These are phyloP conservation scores for Emesis russula DNA, from an alignment of 2,888 invertebrate species.

Conservation along the genomic window DNA sequence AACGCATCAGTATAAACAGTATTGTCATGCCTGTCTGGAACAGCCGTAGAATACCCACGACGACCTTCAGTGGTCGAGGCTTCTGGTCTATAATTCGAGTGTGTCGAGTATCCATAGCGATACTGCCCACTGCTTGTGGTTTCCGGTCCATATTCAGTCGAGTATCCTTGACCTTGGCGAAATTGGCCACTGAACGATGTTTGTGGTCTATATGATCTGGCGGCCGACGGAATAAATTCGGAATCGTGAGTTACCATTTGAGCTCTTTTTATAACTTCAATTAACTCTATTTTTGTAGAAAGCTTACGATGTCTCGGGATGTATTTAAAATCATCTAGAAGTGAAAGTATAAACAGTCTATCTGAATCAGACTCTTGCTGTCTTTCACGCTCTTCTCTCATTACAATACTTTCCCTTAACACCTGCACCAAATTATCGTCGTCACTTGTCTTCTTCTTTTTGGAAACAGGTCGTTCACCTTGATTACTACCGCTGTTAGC, in stretches of 20 bases:
- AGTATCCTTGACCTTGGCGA: conserved; percentile 87
- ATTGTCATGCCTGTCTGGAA: background rate
- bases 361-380: conserved; percentile 87
- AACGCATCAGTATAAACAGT: conserved; percentile 84
- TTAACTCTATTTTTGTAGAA: conserved; percentile 88
- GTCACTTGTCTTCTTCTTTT: conserved; percentile 87
- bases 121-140: conserved; percentile 85
- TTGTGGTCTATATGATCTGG: too few relatives aligned
- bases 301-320: conserved; percentile 87
- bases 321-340: conserved; percentile 87
- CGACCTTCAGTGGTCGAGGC: conserved; percentile 84
- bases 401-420: conserved; percentile 88
- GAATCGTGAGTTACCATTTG: conserved; percentile 85
- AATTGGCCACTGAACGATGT: conserved; percentile 75
- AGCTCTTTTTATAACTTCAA: conserved; percentile 88
- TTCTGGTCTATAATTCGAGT: conserved; percentile 86
- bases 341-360: conserved; percentile 86
- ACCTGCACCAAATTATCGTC: conserved; percentile 86
- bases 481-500: conserved; percentile 75
- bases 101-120: conserved; percentile 81
- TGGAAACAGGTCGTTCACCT: conserved; percentile 86
- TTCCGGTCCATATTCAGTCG: conserved; percentile 83
- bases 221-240: conserved; percentile 46
- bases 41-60: conserved; percentile 79
- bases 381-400: conserved; percentile 87